Base-by-base conservation (phyloP, 2,888 invertebrate genomes). In the Drosophila rubida region DNA sequence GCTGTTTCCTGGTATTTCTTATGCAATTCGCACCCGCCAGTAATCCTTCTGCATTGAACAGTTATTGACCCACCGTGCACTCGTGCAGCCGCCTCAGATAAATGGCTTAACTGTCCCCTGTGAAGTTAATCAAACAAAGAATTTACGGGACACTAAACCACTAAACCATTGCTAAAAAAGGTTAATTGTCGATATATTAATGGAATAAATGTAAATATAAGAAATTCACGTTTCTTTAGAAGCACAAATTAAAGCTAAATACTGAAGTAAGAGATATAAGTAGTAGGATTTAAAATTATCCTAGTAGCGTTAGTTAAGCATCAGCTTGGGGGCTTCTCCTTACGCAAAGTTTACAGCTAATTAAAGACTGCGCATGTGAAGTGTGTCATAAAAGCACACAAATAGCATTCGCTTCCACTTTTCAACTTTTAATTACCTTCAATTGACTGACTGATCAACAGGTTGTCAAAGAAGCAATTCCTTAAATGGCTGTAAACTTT, bases 21-120 rank as follows among this genome's bases (percentile, higher is more conserved):
- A 66, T 57, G 59, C 75, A 69, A 78, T 59, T 55, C 46, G 39
- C 53, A 6, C 51, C 44, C 46, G 41, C n/a, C 42, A 37, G 42
- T 59, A 67, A 67, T 62, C 62, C 68, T 71, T 51, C 30, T 41
- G 25, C 45, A 63, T 68, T 60, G 57, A 54, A 45, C 41, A 60
- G 51, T 54, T 63, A 73, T 67, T 73, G 61, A 39, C 42, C 27
- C n/a, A 11, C 42, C 22, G 22, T 22, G 11, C 4, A 6, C 19
- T 14, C 13, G n/a, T n/a, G 4, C 51, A 19, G 53, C 41, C 8
- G 22, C 11, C 19, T 11, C n/a, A 54, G 53, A 39, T 55, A 57
- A 75, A 61, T 54, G 37, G 35, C 77, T 63, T 59, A 45, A 27
- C 22, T 7, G 9, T 9, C 5, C 9, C 2, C n/a, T 16, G n/a